Conservation (phyloP, 2,797 vertebrate species). For the Gouania willdenowi region DNA sequence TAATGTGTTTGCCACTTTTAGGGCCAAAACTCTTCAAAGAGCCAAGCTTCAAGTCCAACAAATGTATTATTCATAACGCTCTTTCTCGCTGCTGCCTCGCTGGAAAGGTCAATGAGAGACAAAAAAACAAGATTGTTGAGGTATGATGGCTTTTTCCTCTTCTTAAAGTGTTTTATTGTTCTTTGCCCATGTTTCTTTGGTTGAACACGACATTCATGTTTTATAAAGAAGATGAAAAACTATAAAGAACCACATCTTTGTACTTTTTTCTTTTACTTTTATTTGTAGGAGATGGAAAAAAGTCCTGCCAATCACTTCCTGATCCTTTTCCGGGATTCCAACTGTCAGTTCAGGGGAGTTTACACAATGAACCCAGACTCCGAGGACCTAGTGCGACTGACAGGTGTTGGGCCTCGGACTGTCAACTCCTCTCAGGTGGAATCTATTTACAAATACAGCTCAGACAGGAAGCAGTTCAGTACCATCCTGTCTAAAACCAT, state of each 20-base stretch:
- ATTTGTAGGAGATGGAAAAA: slow-evolving; percentile 86
- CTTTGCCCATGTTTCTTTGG: too few species aligned
- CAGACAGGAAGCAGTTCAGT: slow-evolving; percentile 90
- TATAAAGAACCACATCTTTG: too few species aligned
- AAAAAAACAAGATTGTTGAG: slow-evolving; percentile 87
- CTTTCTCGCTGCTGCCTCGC: slow-evolving; percentile 90
- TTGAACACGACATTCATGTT: too few species aligned
- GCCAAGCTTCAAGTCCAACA: slow-evolving; percentile 92
- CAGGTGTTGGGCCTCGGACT: slow-evolving; percentile 79
- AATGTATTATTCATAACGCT: slow-evolving; percentile 90
- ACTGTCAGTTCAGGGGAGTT: slow-evolving; percentile 88
- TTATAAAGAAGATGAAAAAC: too few species aligned
- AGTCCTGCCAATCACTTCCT: slow-evolving; percentile 89
- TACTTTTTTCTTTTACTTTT: not conserved
- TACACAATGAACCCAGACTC: slow-evolving; percentile 82
- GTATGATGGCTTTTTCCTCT: slow-evolving; percentile 44
- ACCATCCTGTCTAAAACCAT: slow-evolving; percentile 87
- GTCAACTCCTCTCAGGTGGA: slow-evolving; percentile 80
- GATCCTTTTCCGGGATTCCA: slow-evolving; percentile 87
- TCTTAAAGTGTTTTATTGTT: too few species aligned
- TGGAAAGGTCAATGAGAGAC: slow-evolving; percentile 87
- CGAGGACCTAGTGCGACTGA: slow-evolving; percentile 79
- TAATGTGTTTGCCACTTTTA: too few species aligned
- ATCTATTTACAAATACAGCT: slow-evolving; percentile 90
- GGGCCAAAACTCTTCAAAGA: slow-evolving; percentile 90